These are phyloP conservation scores for Antidorcas marsupialis DNA, from an alignment of 2,113 vertebrate genomes.

Conservation along the genomic window DNA sequence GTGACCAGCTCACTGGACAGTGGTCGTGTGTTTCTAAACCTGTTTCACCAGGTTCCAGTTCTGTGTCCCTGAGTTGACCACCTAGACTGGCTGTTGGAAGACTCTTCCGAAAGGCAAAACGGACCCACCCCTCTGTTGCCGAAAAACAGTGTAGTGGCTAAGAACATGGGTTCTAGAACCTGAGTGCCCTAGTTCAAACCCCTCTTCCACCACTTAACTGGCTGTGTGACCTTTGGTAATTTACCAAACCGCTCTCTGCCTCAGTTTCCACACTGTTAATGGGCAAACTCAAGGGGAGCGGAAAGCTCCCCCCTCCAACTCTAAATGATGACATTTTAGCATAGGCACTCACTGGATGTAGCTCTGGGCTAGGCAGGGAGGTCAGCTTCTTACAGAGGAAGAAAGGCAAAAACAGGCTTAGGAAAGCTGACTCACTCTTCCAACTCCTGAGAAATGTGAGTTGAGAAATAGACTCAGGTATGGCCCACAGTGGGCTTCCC, in stretches of 20 bases:
- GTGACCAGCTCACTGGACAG: fast-evolving
- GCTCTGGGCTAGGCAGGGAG: fast-evolving
- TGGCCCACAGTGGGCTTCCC: background rate
- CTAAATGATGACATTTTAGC: background rate
- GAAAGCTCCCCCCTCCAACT: background rate
- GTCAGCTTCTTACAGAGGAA: background rate
- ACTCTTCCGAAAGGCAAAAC: background rate
- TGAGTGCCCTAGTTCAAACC: background rate
- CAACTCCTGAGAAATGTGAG: background rate
- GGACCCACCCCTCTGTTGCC: background rate
- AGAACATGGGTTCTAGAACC: background rate
- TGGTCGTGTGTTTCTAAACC: background rate
- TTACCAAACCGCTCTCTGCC: background rate
- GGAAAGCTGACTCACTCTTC: background rate
- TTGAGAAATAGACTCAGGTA: background rate
- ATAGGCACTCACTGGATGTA: fast-evolving
- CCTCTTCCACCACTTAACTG: background rate
- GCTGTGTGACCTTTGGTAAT: background rate
- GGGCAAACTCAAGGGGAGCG: background rate
- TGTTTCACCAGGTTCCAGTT: background rate
- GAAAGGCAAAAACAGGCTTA: background rate
- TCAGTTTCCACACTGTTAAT: background rate
- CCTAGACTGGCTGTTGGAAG: background rate
- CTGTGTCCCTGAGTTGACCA: background rate
- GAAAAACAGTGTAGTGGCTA: background rate